Evolutionary conservation across 2,888 invertebrate species (phyloP).

Genomic region (Drosophila barbarae): DNA sequence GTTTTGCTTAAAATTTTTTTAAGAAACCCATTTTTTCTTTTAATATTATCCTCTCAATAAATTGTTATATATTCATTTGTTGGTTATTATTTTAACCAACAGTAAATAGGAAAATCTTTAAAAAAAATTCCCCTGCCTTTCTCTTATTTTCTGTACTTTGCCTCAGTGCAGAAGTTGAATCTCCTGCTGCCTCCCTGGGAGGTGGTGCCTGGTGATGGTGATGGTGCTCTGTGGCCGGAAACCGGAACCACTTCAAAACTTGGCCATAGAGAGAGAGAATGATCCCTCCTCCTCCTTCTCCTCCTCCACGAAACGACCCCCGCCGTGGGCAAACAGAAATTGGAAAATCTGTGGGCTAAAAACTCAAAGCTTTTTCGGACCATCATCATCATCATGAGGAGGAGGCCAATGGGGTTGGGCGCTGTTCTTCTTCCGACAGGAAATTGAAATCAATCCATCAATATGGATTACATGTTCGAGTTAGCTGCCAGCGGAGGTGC

Average conservation of each 20-base stretch:
- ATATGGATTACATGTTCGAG: conserved; percentile 73
- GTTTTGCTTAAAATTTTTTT: too few relatives aligned
- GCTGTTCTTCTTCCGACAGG: conserved; percentile 60
- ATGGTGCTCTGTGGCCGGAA: conserved; percentile 47
- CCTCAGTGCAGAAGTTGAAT: background rate
- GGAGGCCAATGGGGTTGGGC: background rate
- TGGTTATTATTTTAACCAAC: too few relatives aligned
- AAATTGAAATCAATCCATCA: conserved; percentile 80
- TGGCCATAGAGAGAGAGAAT: background rate
- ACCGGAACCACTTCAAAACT: conserved; percentile 68
- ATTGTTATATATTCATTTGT: too few relatives aligned
- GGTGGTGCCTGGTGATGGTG: background rate
- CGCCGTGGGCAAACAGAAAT: conserved; percentile 41
- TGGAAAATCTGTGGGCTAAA: conserved; percentile 34
- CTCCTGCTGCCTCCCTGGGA: background rate
- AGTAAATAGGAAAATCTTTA: too few relatives aligned
- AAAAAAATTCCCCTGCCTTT: background rate
- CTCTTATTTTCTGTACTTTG: background rate
- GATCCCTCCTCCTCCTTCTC: background rate
- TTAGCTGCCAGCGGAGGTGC: conserved; percentile 57
- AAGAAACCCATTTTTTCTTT: too few relatives aligned
- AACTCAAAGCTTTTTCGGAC: conserved; percentile 28
- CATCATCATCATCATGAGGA: conserved; percentile 9
- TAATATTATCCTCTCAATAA: too few relatives aligned
- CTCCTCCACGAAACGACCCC: background rate